phyloP scores from a whole-genome alignment of 2,113 vertebrate genomes.

The Paradisaea rubra region DNA sequence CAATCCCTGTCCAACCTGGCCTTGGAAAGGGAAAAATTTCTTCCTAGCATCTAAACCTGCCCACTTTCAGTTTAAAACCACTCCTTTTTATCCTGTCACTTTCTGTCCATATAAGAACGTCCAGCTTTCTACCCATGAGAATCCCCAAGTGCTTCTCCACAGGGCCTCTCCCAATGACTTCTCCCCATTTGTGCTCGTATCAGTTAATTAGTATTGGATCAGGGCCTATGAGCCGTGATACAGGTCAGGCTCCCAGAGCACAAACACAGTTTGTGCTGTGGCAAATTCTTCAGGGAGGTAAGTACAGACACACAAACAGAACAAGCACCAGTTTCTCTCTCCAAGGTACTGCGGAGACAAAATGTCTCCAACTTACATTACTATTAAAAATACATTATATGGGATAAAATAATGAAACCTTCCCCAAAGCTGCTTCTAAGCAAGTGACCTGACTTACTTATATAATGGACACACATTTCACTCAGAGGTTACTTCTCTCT shows the following conservation, averaged over 20 bases:
- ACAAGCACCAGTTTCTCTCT: background rate
- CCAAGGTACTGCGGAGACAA: background rate
- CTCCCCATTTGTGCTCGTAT: background rate
- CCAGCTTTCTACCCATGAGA: background rate
- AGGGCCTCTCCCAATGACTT: background rate
- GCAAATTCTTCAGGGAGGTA: rapidly evolving
- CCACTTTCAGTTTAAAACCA: background rate
- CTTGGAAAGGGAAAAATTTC: background rate
- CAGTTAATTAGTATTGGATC: rapidly evolving
- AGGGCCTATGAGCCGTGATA: background rate
- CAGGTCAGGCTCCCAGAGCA: background rate
- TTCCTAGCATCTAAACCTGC: background rate
- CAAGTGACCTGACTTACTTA: background rate
- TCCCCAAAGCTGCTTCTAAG: background rate
- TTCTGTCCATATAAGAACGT: background rate
- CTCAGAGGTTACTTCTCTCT: background rate
- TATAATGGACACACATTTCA: background rate
- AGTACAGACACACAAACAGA: background rate
- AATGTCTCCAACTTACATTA: background rate
- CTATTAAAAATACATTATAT: background rate
- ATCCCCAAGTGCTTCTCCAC: background rate
- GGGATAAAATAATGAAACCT: background rate
- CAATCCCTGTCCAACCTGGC: background rate
- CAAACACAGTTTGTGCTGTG: background rate
- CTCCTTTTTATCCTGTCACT: background rate